Base-by-base conservation (phyloP, 1,140 invertebrate genomes). In the Musca vetustissima region DNA sequence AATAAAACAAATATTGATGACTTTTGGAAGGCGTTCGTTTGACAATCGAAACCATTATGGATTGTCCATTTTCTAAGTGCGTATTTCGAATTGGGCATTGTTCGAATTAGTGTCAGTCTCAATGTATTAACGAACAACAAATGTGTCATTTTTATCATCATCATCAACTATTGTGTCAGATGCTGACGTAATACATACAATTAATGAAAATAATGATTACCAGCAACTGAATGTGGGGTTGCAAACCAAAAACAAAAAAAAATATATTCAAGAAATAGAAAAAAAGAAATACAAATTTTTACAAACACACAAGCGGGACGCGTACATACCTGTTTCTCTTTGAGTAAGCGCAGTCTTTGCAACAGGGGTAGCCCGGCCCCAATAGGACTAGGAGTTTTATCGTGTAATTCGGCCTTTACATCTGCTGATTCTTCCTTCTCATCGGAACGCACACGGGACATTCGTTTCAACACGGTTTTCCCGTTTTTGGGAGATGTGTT, bases 291-390 rank as follows among this genome's bases (percentile, higher is more conserved):
- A 43, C 28, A 36, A 19, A 28, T 32, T 13, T n/a, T 64, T 28
- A 28, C 25, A 64, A 43, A 69, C 86, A 84, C 47, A 64, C 11
- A 28, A 21, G 21, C 17, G 17, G 49, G n/a, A 19, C 49, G 49
- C 25, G 19, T 61, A 65, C 87, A 84, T 55, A 93, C 92, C 81
- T 94, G 92, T 80, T 93, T 93, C 75, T 94, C 93, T 76, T 93
- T 94, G 0, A 95, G 84, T 9, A 95, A 81, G 73, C 92, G 89
- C 8, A 95, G 81, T 61, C 92, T 83, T 17, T 91, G 86, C 1
- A 96, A 83, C 4, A 96, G 81, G 0, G 93, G 93, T n/a, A 95
- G 82, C 0, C 93, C 93, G 0, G 92, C 79, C 7, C 92, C 92
- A 32, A 94, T 85, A 0, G 92, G 89, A 53, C 92, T 91, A 72